A percentile compares a stretch with the other conserved stretches of the same genome.
Evolutionary conservation across 2,888 invertebrate genomes (phyloP).

Genomic region (Sinelater perroti): DNA sequence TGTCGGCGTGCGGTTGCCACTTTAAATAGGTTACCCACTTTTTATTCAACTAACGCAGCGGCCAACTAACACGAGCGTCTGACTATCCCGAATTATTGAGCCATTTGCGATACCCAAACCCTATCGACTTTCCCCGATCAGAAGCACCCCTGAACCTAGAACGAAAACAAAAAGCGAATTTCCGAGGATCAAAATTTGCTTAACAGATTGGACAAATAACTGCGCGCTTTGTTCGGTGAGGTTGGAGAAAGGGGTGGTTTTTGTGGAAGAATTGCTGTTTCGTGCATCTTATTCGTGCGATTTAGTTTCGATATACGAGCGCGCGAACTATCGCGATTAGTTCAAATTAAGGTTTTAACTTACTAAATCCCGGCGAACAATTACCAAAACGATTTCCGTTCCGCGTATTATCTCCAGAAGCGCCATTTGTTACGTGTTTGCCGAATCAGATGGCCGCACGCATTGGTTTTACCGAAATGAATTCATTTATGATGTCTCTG

Average conservation of each 20-base stretch:
- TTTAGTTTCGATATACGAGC: constrained; percentile 18
- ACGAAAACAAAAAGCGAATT: constrained; percentile 12
- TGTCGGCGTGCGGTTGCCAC: background rate
- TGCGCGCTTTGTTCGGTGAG: constrained; percentile 10
- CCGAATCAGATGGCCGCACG: no score
- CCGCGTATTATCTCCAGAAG: background rate
- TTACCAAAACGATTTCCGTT: background rate
- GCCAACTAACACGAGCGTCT: background rate
- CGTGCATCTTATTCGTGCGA: constrained; percentile 12
- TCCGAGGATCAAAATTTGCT: constrained; percentile 17
- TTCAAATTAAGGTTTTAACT: constrained; percentile 4
- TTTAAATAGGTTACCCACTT: constrained; percentile 11
- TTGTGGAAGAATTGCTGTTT: constrained; percentile 14
- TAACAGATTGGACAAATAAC: constrained; percentile 20
- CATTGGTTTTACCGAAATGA: no score
- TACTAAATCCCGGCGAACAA: background rate
- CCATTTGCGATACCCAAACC: constrained; percentile 6
- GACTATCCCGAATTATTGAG: constrained; percentile 5
- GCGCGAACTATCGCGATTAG: constrained; percentile 1
- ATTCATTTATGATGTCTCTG: no score
- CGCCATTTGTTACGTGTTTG: no score
- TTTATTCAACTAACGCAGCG: constrained; percentile 21
- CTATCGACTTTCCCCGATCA: constrained; percentile 15
- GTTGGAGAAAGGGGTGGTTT: constrained; percentile 16
- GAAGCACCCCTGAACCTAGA: constrained; percentile 6